These are phyloP conservation scores for Tokudaia muenninki DNA, from an alignment of 2,797 vertebrate species.

Conservation along the genomic window DNA sequence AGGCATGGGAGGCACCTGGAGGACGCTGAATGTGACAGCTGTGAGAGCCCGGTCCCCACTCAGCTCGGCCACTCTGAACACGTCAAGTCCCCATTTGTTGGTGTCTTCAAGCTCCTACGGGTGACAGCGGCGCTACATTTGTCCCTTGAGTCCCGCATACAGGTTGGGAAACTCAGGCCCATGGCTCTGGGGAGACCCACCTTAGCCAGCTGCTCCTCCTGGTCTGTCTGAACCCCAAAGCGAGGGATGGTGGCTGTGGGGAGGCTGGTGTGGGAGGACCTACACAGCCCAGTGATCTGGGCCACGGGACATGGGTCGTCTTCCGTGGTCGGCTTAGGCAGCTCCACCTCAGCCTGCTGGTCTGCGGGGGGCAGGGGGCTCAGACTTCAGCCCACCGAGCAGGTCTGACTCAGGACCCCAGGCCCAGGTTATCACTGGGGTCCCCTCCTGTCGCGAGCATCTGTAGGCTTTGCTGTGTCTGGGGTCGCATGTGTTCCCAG, in stretches of 20 bases:
- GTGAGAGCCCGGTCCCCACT: slow-evolving; percentile 95
- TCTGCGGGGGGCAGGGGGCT: slow-evolving; percentile 86
- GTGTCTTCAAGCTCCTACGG: slow-evolving; percentile 94
- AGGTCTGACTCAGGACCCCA: background rate
- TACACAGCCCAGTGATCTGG: slow-evolving; percentile 93
- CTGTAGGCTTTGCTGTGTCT: background rate
- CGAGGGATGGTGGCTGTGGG: slow-evolving; percentile 90
- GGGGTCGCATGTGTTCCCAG: background rate
- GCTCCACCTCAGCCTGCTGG: slow-evolving; percentile 95
- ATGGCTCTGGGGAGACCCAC: slow-evolving; percentile 83
- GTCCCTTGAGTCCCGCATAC: background rate
- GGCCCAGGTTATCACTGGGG: background rate
- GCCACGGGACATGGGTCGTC: slow-evolving; percentile 92
- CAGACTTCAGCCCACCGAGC: background rate
- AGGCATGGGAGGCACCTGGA: slow-evolving; percentile 91
- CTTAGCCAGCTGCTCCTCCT: slow-evolving; percentile 93
- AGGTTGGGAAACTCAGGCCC: background rate
- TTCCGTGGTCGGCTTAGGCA: slow-evolving; percentile 87
- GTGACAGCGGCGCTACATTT: background rate
- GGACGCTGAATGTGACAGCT: slow-evolving; percentile 94
- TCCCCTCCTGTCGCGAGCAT: background rate
- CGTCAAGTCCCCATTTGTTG: slow-evolving; percentile 94
- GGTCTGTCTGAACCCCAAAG: slow-evolving; percentile 93
- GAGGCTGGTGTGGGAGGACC: slow-evolving; percentile 88
- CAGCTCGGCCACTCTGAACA: slow-evolving; percentile 95